Conservation (phyloP, 30 jellyfish, hydroid and myxozoan species). For the Hydractinia symbiolongicarpus region DNA sequence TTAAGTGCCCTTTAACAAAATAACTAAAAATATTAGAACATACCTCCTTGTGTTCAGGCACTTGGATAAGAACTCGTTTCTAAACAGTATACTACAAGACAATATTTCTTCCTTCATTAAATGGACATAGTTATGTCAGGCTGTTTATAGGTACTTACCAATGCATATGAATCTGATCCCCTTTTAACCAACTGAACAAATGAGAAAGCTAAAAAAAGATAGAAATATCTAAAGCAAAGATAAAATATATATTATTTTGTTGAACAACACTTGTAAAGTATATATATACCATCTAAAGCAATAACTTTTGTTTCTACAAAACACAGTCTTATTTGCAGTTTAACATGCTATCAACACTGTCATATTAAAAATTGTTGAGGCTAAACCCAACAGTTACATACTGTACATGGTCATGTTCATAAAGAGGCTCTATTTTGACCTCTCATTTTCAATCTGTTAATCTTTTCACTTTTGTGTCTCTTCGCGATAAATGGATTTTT, state of each 20-base stretch:
- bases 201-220: constrained; percentile 58
- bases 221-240: background rate
- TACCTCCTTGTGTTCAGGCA: constrained; percentile 95
- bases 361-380: too few relatives aligned
- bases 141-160: constrained; percentile 38
- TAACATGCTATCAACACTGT: too few relatives aligned
- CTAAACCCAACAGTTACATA: too few relatives aligned
- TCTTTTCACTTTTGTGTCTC: too few relatives aligned
- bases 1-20: too few relatives aligned
- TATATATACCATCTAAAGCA: background rate
- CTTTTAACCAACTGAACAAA: constrained; percentile 74
- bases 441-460: too few relatives aligned
- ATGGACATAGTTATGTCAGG: background rate
- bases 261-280: too few relatives aligned
- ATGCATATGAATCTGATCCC: constrained; percentile 51
- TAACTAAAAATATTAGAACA: background rate
- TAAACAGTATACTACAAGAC: constrained; percentile 8
- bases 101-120: background rate
- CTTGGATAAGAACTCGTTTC: constrained; percentile 83
- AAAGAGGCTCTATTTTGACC: too few relatives aligned
- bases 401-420: too few relatives aligned
- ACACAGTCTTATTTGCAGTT: background rate
- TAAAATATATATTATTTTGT: too few relatives aligned
- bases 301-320: background rate
- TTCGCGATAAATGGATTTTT: too few relatives aligned